These are phyloP conservation scores for Melanotaenia parkinsoni DNA, from an alignment of 2,797 vertebrate species.

Conservation along the genomic window DNA sequence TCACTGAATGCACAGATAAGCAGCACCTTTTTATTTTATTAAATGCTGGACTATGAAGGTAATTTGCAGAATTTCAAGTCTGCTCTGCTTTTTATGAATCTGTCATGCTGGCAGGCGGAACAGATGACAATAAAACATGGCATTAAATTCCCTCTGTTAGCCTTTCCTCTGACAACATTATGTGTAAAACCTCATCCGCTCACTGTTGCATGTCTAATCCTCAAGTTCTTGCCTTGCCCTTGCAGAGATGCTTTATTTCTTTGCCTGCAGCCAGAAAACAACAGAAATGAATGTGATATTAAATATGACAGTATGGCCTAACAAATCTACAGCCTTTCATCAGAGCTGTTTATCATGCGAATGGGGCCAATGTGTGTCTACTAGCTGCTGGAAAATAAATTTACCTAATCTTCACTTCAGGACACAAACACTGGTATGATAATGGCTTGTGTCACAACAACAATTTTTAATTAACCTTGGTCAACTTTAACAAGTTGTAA, in stretches of 20 bases:
- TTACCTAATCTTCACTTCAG: conserved; percentile 20
- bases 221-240: conserved; percentile 25
- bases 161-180: conserved; percentile 45
- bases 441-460: conserved; percentile 9
- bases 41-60: conserved; percentile 10
- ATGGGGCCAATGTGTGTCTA: conserved; percentile 28
- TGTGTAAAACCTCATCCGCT: conserved; percentile 53
- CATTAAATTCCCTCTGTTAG: conserved; percentile 50
- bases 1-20: conserved; percentile 3
- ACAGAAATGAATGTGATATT: conserved; percentile 48
- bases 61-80: conserved; percentile 9
- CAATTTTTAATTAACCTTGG: conserved; percentile 31
- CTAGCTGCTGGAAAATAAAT: conserved; percentile 42
- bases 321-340: conserved; percentile 35
- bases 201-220: conserved; percentile 54
- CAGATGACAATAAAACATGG: conserved; percentile 34
- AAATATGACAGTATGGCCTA: conserved; percentile 50
- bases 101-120: conserved; percentile 25
- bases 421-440: conserved; percentile 25
- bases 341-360: conserved; percentile 27
- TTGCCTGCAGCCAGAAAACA: conserved; percentile 46
- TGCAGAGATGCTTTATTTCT: conserved; percentile 50
- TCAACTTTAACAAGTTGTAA: conserved; percentile 15
- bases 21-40: conserved; percentile 2
- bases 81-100: conserved; percentile 21